Percentiles rank a stretch among this genome's conserved stretches.
phyloP scores from a whole-genome alignment of 2,797 vertebrate genomes.

The Betta splendens region DNA sequence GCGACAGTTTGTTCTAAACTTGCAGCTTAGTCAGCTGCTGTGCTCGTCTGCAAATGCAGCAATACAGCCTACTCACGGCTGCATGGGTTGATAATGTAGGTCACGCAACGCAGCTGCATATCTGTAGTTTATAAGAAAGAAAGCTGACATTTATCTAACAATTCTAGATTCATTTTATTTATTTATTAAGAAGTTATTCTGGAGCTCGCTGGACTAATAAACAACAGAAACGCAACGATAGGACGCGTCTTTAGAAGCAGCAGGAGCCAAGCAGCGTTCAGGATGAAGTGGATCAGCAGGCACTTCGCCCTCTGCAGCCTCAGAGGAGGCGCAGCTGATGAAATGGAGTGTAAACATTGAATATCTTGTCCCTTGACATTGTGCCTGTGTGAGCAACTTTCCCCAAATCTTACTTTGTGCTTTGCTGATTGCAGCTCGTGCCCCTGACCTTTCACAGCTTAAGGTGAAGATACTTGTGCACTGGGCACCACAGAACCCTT shows the following conservation, averaged over 20 bases:
- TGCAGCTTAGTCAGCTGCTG: constrained; percentile 13
- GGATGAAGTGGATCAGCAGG: background rate
- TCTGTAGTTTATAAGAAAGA: constrained; percentile 12
- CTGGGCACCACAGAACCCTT: constrained; percentile 3
- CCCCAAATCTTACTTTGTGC: constrained; percentile 19
- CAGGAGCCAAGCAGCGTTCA: background rate
- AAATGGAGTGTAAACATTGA: constrained; percentile 22
- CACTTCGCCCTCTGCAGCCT: constrained; percentile 3
- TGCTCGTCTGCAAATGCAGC: constrained; percentile 40
- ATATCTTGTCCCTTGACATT: background rate
- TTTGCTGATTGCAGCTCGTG: background rate
- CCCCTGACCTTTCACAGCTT: constrained; percentile 24
- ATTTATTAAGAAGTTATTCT: too few species aligned
- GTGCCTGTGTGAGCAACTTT: constrained; percentile 17
- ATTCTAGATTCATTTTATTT: too few species aligned
- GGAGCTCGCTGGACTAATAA: background rate
- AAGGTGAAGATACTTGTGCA: constrained; percentile 30
- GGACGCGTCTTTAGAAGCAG: background rate
- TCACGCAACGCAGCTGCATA: constrained; percentile 21
- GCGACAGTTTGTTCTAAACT: background rate
- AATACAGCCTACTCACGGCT: constrained; percentile 43
- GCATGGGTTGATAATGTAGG: constrained; percentile 47
- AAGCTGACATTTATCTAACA: background rate
- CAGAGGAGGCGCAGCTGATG: constrained; percentile 13
- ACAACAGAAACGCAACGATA: background rate